These are phyloP conservation scores for Toxotes chatareus DNA, from an alignment of 2,113 vertebrate genomes.

Conservation along the genomic window DNA sequence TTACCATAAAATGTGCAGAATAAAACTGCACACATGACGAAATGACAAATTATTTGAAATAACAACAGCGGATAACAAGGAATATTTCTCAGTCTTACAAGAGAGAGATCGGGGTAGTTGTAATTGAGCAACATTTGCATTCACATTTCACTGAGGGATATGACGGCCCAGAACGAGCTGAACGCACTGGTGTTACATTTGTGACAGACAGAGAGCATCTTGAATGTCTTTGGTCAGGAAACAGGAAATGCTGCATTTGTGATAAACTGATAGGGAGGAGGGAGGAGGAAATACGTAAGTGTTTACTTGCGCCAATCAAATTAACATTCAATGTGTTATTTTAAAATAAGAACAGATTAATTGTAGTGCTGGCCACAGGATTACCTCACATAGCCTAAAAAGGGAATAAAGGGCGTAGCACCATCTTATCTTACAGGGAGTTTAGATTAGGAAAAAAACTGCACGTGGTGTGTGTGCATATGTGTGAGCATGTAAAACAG, in stretches of 20 bases:
- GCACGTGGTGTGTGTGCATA: background rate
- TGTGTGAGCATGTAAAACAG: background rate
- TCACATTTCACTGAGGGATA: constrained; percentile 16
- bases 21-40: constrained; percentile 7
- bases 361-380: background rate
- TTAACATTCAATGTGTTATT: no score
- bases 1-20: background rate
- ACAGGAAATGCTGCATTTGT: constrained; percentile 32
- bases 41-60: background rate
- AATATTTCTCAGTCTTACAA: background rate
- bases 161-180: constrained; percentile 4
- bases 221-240: background rate
- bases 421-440: background rate
- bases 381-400: background rate
- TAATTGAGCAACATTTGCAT: background rate
- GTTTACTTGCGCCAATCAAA: background rate
- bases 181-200: background rate
- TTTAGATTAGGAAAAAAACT: background rate
- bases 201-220: background rate
- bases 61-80: background rate
- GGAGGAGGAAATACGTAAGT: background rate
- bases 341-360: background rate
- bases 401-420: background rate
- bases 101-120: background rate
- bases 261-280: background rate